A percentile compares a stretch with the other conserved stretches of the same genome.
Conservation (phyloP, 2,797 vertebrate species). For the Lemur catta region DNA sequence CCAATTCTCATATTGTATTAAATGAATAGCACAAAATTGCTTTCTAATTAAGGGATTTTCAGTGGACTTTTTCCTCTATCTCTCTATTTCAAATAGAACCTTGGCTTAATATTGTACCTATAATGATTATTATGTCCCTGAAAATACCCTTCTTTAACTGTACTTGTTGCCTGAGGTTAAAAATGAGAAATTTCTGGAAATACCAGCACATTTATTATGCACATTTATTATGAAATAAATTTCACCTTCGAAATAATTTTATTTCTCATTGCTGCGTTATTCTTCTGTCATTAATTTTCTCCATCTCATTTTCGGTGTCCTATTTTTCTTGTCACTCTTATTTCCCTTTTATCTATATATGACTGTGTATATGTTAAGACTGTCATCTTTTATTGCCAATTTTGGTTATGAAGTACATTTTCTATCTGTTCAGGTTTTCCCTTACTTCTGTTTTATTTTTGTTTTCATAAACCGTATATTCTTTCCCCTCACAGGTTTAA, state of each 20-base stretch:
- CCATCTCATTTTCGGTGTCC: constrained; percentile 50
- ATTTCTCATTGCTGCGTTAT: constrained; percentile 53
- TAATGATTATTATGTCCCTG: background rate
- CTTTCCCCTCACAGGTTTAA: background rate
- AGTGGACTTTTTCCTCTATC: background rate
- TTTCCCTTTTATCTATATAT: constrained; percentile 61
- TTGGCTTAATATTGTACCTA: background rate
- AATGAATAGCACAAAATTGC: background rate
- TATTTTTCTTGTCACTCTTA: constrained; percentile 67
- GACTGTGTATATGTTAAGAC: constrained; percentile 47
- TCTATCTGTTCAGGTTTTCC: background rate
- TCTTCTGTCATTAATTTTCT: constrained; percentile 74
- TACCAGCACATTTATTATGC: background rate
- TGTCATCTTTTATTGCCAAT: constrained; percentile 62
- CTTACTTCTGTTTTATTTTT: background rate
- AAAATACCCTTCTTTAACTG: background rate
- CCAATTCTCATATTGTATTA: background rate
- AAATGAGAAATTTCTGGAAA: background rate
- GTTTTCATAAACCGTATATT: background rate
- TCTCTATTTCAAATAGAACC: background rate
- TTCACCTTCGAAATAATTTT: constrained; percentile 59
- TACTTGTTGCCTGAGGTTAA: background rate
- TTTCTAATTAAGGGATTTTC: background rate
- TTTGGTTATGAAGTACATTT: constrained; percentile 49
- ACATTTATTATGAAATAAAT: too few species aligned